A percentile compares a stretch with the other conserved stretches of the same genome.
Conservation (phyloP, 2,113 vertebrate species). For the Leptocoma aspasia region DNA sequence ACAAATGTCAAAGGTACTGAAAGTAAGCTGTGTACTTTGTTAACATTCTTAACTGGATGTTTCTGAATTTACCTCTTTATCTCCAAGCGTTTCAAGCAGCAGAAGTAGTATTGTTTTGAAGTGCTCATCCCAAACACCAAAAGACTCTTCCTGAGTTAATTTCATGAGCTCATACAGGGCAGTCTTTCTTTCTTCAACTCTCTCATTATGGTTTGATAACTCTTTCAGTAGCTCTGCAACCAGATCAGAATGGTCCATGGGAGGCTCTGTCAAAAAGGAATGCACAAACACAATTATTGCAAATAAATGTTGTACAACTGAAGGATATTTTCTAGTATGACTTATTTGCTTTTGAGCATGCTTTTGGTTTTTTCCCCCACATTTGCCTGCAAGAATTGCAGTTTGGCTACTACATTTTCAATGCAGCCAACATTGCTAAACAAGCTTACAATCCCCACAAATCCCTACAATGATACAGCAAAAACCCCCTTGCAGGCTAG, state of each 20-base stretch:
- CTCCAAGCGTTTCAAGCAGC: conserved; percentile 92
- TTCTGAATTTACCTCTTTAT: conserved; percentile 83
- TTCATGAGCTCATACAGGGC: conserved; percentile 90
- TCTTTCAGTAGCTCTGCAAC: conserved; percentile 92
- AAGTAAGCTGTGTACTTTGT: background rate
- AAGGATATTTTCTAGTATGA: background rate
- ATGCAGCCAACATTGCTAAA: background rate
- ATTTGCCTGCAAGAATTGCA: background rate
- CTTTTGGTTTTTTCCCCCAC: background rate
- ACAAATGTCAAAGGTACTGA: background rate
- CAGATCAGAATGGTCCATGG: conserved; percentile 89
- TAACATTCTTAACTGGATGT: background rate
- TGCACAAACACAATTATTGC: background rate
- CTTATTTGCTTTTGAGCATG: background rate
- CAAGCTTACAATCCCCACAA: background rate
- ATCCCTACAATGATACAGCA: accelerated
- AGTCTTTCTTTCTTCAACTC: conserved; percentile 90
- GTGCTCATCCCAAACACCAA: conserved; percentile 94
- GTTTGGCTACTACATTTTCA: background rate
- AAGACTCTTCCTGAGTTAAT: conserved; percentile 88
- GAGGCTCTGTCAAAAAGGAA: conserved; percentile 75
- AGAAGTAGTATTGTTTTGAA: conserved; percentile 95
- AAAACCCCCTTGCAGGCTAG: accelerated
- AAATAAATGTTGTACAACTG: background rate
- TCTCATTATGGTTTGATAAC: conserved; percentile 92